Evolutionary conservation across 1,140 invertebrate genomes (phyloP).

Genomic region (Babylonia areolata): DNA sequence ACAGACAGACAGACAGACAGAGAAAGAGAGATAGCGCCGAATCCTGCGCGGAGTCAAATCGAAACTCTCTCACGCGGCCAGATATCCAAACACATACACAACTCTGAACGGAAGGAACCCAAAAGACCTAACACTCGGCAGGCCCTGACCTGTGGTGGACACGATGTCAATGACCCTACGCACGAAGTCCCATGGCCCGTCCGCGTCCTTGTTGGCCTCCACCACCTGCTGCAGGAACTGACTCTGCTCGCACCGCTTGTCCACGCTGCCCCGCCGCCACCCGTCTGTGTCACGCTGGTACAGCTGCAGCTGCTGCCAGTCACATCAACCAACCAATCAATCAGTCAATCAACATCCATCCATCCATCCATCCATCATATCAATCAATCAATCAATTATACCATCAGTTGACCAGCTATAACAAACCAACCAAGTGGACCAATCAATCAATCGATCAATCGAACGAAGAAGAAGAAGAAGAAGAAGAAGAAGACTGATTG

Average conservation of each 20-base stretch:
- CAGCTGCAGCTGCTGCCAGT: too few relatives aligned
- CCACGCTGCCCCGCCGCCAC: not conserved
- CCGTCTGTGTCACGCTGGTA: not conserved
- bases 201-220: constrained; percentile 88
- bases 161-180: constrained; percentile 84
- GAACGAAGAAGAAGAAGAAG: too few relatives aligned
- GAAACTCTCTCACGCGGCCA: not conserved
- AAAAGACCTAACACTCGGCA: not conserved
- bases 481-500: too few relatives aligned
- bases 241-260: not conserved
- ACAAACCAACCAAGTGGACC: too few relatives aligned
- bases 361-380: too few relatives aligned
- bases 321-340: too few relatives aligned
- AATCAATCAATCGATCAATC: too few relatives aligned
- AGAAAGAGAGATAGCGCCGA: not conserved
- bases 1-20: not conserved
- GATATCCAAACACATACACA: not conserved
- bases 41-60: not conserved
- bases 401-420: too few relatives aligned
- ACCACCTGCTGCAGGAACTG: constrained; percentile 85
- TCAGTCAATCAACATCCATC: too few relatives aligned
- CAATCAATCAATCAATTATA: too few relatives aligned
- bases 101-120: not conserved
- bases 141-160: constrained; percentile 72
- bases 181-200: constrained; percentile 85